Conservation (phyloP, 2,113 vertebrate genomes). For the Caloenas nicobarica region DNA sequence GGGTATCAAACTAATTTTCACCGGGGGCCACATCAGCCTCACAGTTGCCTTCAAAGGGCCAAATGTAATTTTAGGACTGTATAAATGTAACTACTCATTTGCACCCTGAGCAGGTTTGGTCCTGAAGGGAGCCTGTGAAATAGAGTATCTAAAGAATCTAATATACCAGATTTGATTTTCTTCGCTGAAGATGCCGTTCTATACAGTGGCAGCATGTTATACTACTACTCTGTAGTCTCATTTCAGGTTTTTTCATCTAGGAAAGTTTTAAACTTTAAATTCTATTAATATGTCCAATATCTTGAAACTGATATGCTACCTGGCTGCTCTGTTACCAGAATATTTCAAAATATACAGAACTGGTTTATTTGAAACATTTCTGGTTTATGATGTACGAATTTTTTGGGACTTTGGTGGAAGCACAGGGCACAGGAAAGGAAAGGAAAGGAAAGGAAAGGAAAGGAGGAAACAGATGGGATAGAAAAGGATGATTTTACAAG, state of each 20-base stretch:
- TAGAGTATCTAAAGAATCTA: background rate
- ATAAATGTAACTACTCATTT: background rate
- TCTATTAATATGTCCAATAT: too few species aligned
- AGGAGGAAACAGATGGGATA: background rate
- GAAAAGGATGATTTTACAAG: background rate
- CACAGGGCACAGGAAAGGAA: background rate
- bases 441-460: background rate
- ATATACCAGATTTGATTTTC: background rate
- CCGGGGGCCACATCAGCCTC: too few species aligned
- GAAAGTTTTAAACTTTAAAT: background rate
- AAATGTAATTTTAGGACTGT: too few species aligned
- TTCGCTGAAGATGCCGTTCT: background rate
- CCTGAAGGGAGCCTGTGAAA: background rate
- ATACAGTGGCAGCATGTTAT: background rate
- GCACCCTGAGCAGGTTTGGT: background rate
- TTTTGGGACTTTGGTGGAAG: background rate
- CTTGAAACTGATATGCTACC: background rate
- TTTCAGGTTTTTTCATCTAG: background rate
- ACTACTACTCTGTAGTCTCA: background rate
- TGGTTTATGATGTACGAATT: background rate
- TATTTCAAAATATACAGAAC: background rate
- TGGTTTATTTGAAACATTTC: background rate
- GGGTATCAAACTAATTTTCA: too few species aligned
- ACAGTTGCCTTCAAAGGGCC: too few species aligned
- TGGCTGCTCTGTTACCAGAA: background rate